Base-by-base conservation (phyloP, 1,140 invertebrate species). In the Anadara kagoshimensis region DNA sequence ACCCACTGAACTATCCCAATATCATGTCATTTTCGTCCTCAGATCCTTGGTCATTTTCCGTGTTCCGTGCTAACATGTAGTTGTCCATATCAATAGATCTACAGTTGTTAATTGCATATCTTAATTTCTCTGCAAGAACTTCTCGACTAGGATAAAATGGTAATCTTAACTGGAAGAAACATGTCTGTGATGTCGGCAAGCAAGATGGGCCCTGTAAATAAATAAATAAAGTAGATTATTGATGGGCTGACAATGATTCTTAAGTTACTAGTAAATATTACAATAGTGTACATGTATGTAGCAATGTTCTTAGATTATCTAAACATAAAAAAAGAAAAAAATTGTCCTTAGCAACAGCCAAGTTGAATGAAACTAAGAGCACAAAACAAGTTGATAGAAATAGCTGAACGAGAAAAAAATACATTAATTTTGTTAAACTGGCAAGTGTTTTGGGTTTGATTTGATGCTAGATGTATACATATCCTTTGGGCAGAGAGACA, bases 61-160 rank as follows among this genome's bases (percentile, higher is more conserved):
- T 88, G 81, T 93, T 93, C 54, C 93, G 87, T 11, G 92, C 91
- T 59, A 94, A 86, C 93, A 93, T 94, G 83, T 94, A 94, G 84
- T 93, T 93, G 83, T 94, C 93, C 93, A 93, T 93, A 84, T 94
- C 93, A 58, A 94, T 94, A 7, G 92, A 92, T n/a, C 92, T 90
- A 78, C 93, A 94, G 83, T 93, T 92, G 83, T 92, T 92, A 65
- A 94, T 93, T 24, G 93, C 93, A 83, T 93, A 93, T 20, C 92
- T 88, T 11, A 94, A 86, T 63, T 91, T 89, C 80, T 93, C 93
- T 4, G 91, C 91, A 89, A 94, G 91, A 5, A 92, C 88, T 75
- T 93, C 91, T 36, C 86, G 85, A 76, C 90, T 91, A 41, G 90
- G 91, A 84, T 93, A 94, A 3, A 90, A 89, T 10, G 93, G 93